These are phyloP conservation scores for Podabrus alpinus DNA, from an alignment of 2,888 invertebrate species.

Conservation along the genomic window DNA sequence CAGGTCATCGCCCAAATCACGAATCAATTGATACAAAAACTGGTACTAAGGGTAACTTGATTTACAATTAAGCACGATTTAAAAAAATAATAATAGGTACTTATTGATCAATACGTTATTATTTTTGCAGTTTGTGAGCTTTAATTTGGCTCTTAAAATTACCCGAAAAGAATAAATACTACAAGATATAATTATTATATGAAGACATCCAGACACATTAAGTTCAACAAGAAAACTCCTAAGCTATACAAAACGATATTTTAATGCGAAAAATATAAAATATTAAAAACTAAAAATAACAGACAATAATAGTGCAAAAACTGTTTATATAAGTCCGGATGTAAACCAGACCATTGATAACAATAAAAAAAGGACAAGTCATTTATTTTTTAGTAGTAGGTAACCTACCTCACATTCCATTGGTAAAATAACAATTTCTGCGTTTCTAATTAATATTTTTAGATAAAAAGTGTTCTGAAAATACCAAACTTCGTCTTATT, in stretches of 20 bases:
- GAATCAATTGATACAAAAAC: too few relatives aligned
- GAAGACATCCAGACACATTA: too few relatives aligned
- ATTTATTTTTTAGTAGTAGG: not conserved
- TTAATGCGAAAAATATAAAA: not conserved
- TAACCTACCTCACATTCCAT: not conserved
- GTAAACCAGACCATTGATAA: slow-evolving; percentile 29
- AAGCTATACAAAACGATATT: not conserved
- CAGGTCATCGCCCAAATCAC: too few relatives aligned
- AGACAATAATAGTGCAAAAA: not conserved
- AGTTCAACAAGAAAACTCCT: too few relatives aligned
- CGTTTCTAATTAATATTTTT: not conserved
- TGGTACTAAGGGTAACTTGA: too few relatives aligned
- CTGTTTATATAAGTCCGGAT: slow-evolving; percentile 15
- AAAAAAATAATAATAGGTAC: too few relatives aligned
- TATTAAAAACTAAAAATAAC: not conserved
- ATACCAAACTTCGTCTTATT: not conserved
- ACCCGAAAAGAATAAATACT: too few relatives aligned
- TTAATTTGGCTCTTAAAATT: too few relatives aligned
- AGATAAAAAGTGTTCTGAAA: not conserved
- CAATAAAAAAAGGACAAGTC: slow-evolving; percentile 7
- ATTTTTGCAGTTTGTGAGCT: too few relatives aligned
- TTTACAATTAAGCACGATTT: too few relatives aligned
- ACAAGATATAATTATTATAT: too few relatives aligned
- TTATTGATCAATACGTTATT: too few relatives aligned
- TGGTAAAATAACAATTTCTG: not conserved